These are phyloP conservation scores for Enteromius argenteus DNA, from an alignment of 2,797 vertebrate species.

Conservation along the genomic window DNA sequence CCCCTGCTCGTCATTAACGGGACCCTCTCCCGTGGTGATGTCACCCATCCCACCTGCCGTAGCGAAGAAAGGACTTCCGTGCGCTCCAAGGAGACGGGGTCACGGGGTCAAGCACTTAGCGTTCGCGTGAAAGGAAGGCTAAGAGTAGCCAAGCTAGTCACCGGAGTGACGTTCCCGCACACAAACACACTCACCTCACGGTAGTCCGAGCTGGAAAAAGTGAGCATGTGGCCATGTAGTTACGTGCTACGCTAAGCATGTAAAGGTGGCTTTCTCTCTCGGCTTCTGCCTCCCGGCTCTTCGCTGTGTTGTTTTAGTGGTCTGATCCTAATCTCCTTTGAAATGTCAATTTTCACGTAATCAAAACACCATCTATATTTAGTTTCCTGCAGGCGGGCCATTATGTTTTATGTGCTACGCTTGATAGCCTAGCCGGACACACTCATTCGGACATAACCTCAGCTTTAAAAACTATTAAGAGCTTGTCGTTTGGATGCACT, in stretches of 20 bases:
- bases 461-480: constrained; percentile 51
- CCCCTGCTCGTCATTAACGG: constrained; percentile 60
- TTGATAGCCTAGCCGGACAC: constrained; percentile 39
- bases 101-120: constrained; percentile 39
- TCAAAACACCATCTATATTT: constrained; percentile 64
- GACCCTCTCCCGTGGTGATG: constrained; percentile 63
- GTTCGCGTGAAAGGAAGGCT: constrained; percentile 43
- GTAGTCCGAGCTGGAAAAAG: constrained; percentile 43
- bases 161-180: constrained; percentile 25
- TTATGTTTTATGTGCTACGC: constrained; percentile 55
- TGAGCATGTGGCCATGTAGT: constrained; percentile 21
- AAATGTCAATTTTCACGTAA: constrained; percentile 63
- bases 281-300: constrained; percentile 39
- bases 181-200: constrained; percentile 43
- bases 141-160: constrained; percentile 21
- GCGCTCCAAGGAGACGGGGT: constrained; percentile 45
- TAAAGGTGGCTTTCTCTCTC: constrained; percentile 26
- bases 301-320: constrained; percentile 59
- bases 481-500: constrained; percentile 11
- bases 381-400: constrained; percentile 56
- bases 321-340: constrained; percentile 59
- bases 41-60: constrained; percentile 61
- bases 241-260: not conserved
- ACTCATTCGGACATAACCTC: constrained; percentile 40
- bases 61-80: constrained; percentile 52